Percentiles rank a stretch among this genome's conserved stretches.
Evolutionary conservation across 1,140 invertebrate species (phyloP).

Genomic region (Macrocentrus cingulum): DNA sequence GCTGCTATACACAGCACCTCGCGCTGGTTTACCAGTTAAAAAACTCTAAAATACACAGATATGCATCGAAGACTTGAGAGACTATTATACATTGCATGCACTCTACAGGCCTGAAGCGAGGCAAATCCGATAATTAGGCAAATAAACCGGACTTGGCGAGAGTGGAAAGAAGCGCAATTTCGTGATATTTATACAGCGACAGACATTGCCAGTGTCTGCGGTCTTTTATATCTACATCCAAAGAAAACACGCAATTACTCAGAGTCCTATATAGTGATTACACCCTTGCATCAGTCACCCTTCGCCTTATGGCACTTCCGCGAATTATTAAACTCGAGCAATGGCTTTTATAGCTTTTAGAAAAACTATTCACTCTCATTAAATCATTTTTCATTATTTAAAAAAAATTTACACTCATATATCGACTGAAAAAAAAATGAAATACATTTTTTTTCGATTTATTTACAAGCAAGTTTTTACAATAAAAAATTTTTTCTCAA

Average conservation of each 20-base stretch:
- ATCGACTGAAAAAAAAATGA: no score
- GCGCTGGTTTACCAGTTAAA: no score
- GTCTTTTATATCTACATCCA: background rate
- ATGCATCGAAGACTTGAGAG: background rate
- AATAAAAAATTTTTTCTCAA: no score
- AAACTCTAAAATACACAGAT: background rate
- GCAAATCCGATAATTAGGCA: conserved; percentile 40
- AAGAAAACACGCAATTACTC: background rate
- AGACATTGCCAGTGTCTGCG: background rate
- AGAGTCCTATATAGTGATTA: background rate
- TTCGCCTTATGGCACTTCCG: background rate
- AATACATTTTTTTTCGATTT: no score
- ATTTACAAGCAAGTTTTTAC: no score
- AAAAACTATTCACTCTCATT: no score
- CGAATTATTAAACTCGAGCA: background rate
- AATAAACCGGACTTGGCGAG: conserved; percentile 38
- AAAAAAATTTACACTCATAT: no score
- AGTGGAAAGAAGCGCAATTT: conserved; percentile 3
- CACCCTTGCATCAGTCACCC: background rate
- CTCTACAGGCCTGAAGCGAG: background rate
- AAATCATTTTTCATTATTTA: no score
- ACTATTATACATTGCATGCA: background rate
- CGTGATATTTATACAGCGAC: background rate
- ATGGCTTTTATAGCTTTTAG: no score
- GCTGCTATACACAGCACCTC: no score